Evolutionary conservation across 2,113 vertebrate species (phyloP).

Genomic region (Sinocyclocheilus anshuiensis): DNA sequence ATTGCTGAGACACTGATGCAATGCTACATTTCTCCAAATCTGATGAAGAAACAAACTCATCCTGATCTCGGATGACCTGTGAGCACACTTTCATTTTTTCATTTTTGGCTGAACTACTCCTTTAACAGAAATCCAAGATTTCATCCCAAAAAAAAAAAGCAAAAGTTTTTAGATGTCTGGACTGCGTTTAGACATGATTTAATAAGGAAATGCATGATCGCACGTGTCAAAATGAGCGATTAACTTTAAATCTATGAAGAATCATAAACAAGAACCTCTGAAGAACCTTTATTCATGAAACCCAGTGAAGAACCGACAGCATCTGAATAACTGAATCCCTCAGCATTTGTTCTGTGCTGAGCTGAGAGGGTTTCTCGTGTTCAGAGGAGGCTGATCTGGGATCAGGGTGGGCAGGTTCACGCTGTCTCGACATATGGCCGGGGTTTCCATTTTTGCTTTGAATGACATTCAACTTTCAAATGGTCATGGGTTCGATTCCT

Average conservation of each 20-base stretch:
- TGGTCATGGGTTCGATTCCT: neutral
- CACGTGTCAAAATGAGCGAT: no score
- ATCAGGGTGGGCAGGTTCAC: conserved; percentile 34
- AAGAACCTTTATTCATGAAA: neutral
- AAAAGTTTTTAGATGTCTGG: no score
- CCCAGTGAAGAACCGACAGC: neutral
- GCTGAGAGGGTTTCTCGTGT: neutral
- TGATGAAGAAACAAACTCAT: neutral
- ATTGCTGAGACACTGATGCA: neutral
- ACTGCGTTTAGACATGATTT: no score
- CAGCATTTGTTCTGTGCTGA: neutral
- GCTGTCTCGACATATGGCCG: conserved; percentile 79
- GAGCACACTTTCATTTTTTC: neutral
- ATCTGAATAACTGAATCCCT: neutral
- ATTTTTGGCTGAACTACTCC: neutral
- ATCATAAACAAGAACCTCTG: neutral
- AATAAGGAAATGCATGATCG: no score
- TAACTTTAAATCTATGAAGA: no score
- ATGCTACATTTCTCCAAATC: neutral
- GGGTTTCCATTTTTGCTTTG: conserved; percentile 6
- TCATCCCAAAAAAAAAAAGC: no score
- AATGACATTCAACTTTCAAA: neutral
- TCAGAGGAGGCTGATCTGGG: neutral
- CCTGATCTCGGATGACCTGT: neutral
- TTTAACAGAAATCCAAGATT: neutral